Conservation (phyloP, 2,888 invertebrate genomes). For the Athalia rosae region DNA sequence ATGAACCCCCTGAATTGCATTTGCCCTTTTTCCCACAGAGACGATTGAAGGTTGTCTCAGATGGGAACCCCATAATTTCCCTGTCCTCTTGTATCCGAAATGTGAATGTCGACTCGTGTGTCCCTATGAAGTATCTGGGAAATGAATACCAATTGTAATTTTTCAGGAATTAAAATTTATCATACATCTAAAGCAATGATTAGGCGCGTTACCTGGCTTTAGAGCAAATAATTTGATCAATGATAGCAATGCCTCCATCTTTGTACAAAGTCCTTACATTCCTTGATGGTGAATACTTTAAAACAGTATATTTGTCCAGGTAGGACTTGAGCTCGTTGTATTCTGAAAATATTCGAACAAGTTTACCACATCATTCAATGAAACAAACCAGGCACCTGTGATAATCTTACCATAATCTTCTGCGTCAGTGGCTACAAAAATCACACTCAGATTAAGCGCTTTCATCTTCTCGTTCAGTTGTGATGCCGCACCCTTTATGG, state of each 20-base stretch:
- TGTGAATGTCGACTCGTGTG: conserved; percentile 96
- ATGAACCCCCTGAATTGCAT: conserved; percentile 60
- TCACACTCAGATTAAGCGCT: conserved; percentile 76
- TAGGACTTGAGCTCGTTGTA: conserved; percentile 73
- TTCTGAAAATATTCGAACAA: conserved; percentile 72
- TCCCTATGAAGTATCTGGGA: conserved; percentile 88
- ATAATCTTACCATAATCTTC: conserved; percentile 74
- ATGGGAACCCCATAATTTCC: conserved; percentile 92
- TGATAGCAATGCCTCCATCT: conserved; percentile 93
- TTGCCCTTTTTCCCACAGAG: conserved; percentile 78
- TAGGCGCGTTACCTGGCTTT: conserved; percentile 78
- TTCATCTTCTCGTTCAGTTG: conserved; percentile 82
- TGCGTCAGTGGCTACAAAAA: conserved; percentile 93
- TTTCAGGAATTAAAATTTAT: conserved; percentile 4
- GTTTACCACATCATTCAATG: conserved; percentile 63
- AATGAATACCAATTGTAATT: neutral
- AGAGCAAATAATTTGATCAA: conserved; percentile 97
- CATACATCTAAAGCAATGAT: neutral
- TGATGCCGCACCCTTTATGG: conserved; percentile 83
- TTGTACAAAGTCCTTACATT: conserved; percentile 76
- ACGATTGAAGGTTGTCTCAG: conserved; percentile 90
- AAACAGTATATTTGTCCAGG: conserved; percentile 72
- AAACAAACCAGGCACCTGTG: neutral
- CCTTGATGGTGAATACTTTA: conserved; percentile 73
- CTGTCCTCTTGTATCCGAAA: conserved; percentile 98